phyloP scores from a whole-genome alignment of 1,140 invertebrate species.

The Achatina immaculata region DNA sequence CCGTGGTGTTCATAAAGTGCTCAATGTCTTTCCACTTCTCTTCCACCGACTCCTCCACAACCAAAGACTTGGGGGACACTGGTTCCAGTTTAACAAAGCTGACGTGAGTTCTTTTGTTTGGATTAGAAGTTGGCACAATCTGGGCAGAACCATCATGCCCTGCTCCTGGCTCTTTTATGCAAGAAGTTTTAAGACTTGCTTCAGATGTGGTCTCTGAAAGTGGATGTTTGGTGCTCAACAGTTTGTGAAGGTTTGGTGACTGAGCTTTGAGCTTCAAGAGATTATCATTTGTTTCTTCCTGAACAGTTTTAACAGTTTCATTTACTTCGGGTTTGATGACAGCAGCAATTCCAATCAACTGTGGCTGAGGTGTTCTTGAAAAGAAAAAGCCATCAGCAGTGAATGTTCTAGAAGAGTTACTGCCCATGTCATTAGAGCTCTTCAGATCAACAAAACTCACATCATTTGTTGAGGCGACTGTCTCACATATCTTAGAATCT shows the following conservation, averaged over 20 bases:
- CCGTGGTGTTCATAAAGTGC: constrained; percentile 73
- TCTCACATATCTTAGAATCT: not conserved
- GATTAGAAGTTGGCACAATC: constrained; percentile 24
- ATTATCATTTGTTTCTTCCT: not conserved
- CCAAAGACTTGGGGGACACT: constrained; percentile 19
- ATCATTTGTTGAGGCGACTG: not conserved
- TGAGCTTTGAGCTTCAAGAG: not conserved
- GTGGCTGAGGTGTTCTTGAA: constrained; percentile 1
- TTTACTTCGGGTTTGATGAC: constrained; percentile 21
- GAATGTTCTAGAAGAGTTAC: too few species aligned
- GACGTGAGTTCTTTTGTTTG: not conserved
- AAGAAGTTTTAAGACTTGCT: not conserved
- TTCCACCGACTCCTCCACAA: constrained; percentile 48
- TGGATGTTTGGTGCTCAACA: not conserved
- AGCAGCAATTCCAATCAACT: constrained; percentile 32
- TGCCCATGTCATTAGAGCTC: not conserved
- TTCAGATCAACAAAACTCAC: not conserved
- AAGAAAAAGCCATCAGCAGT: not conserved
- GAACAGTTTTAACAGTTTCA: not conserved
- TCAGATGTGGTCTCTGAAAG: not conserved
- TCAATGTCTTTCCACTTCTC: constrained; percentile 68
- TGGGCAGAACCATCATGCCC: not conserved
- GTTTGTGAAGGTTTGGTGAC: constrained; percentile 24
- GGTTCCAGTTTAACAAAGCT: constrained; percentile 10
- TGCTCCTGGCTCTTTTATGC: not conserved